A percentile compares a stretch with the other conserved stretches of the same genome.
These are phyloP conservation scores for Melieria crassipennis DNA, from an alignment of 2,888 invertebrate species.

Conservation along the genomic window DNA sequence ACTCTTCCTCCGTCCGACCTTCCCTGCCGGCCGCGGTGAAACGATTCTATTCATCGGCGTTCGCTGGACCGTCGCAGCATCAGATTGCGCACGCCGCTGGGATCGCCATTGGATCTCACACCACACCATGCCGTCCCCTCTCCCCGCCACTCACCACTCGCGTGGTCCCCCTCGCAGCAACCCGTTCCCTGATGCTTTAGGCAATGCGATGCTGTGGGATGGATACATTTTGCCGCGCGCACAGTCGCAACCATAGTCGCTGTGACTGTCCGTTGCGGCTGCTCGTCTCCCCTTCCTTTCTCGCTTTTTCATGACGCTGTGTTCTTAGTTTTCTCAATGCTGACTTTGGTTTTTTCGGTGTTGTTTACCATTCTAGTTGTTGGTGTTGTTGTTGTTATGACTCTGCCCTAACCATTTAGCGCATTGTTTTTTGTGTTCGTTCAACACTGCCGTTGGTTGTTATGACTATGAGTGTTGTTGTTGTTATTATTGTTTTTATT, in stretches of 20 bases:
- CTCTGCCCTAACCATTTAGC: too few relatives aligned
- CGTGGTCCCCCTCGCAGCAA: too few relatives aligned
- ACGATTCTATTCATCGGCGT: constrained; percentile 20
- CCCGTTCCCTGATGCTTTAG: too few relatives aligned
- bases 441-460: neutral
- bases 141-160: too few relatives aligned
- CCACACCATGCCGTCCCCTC: too few relatives aligned
- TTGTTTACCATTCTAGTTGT: neutral
- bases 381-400: too few relatives aligned
- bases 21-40: constrained; percentile 8
- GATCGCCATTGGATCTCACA: too few relatives aligned
- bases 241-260: neutral
- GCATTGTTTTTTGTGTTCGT: too few relatives aligned
- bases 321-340: neutral
- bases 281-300: neutral
- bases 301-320: neutral
- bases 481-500: constrained; percentile 50
- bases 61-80: neutral
- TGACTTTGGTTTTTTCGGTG: neutral
- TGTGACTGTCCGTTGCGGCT: neutral
- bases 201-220: too few relatives aligned
- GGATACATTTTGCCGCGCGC: neutral
- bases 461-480: constrained; percentile 4
- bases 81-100: too few relatives aligned
- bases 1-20: neutral